phyloP scores from a whole-genome alignment of 2,797 vertebrate species.

The Scolopax rusticola region DNA sequence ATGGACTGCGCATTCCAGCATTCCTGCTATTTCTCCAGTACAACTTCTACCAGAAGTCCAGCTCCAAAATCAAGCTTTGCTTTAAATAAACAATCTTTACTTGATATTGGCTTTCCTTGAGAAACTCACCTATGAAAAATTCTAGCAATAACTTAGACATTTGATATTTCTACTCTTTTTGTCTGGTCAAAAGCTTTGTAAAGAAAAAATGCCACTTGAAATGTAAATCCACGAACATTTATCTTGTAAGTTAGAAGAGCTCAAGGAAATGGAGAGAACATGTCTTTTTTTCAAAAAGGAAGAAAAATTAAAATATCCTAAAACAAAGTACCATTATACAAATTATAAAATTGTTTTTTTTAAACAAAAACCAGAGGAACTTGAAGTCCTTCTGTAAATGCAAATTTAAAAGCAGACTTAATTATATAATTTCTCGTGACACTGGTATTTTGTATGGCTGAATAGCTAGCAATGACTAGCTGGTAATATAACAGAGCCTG shows the following conservation, averaged over 20 bases:
- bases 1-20: neutral
- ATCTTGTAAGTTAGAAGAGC: neutral
- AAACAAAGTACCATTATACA: neutral
- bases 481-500: neutral
- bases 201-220: conserved; percentile 4
- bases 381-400: neutral
- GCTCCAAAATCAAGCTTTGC: neutral
- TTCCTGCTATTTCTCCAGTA: neutral
- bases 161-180: neutral
- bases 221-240: conserved; percentile 11
- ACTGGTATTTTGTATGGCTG: neutral
- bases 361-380: neutral
- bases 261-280: neutral
- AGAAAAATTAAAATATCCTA: neutral
- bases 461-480: neutral
- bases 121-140: neutral
- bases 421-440: neutral
- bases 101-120: neutral
- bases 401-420: neutral
- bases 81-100: neutral
- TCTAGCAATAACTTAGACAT: neutral
- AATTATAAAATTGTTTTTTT: neutral
- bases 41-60: neutral
- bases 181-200: neutral
- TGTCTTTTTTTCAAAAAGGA: neutral